phyloP scores from a whole-genome alignment of 2,888 invertebrate genomes.

The Ennomos quercinarius region DNA sequence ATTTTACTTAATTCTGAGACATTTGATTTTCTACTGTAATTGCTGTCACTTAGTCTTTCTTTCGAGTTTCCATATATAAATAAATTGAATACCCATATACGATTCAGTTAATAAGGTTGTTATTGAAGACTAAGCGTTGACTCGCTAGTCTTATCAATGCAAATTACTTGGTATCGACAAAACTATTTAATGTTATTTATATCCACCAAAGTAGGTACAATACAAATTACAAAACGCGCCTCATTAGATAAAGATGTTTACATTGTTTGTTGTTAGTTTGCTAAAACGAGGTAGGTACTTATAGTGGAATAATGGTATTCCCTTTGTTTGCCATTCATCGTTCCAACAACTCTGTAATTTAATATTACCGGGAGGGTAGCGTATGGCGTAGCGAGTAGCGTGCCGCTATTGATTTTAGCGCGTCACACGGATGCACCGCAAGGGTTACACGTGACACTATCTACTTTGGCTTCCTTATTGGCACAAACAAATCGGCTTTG shows the following conservation, averaged over 20 bases:
- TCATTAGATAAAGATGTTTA: conserved; percentile 23
- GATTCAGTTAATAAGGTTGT: no score
- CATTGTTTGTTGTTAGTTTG: conserved; percentile 26
- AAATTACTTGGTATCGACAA: conserved; percentile 14
- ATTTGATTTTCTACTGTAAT: neutral
- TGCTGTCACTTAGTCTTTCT: neutral
- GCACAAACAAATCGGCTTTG: conserved; percentile 31
- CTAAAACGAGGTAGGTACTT: conserved; percentile 12
- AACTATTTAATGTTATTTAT: conserved; percentile 8
- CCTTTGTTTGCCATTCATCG: conserved; percentile 34
- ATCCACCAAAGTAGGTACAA: conserved; percentile 2
- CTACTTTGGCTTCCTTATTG: conserved; percentile 37
- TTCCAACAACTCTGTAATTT: conserved; percentile 38
- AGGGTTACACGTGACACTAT: conserved; percentile 37
- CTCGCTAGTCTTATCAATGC: conserved; percentile 1
- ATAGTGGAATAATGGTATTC: conserved; percentile 30
- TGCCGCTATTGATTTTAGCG: conserved; percentile 45
- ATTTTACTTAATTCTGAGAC: conserved; percentile 19
- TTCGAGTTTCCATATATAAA: no score
- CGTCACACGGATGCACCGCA: conserved; percentile 41
- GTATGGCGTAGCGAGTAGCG: conserved; percentile 24
- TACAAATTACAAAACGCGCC: neutral
- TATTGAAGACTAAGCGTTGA: neutral
- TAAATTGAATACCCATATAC: no score
- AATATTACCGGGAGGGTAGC: conserved; percentile 33